Evolutionary conservation across 1,140 invertebrate species (phyloP).

Genomic region (Spodoptera litura): DNA sequence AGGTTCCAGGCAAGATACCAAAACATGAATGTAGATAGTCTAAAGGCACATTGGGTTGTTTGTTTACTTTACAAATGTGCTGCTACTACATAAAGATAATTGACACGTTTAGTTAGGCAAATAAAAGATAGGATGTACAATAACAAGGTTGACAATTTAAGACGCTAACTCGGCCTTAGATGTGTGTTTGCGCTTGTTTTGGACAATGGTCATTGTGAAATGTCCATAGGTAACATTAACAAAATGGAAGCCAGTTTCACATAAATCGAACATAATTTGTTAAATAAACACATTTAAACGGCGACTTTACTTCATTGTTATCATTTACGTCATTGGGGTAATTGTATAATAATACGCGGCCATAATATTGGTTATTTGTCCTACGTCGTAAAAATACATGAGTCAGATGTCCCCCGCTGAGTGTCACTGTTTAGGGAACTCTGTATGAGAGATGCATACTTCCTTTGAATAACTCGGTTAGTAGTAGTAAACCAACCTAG

Average conservation of each 20-base stretch:
- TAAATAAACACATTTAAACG: background rate
- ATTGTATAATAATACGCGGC: constrained; percentile 41
- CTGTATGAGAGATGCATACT: background rate
- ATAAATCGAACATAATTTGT: background rate
- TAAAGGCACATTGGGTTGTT: background rate
- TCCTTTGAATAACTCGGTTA: too few species aligned
- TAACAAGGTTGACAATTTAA: background rate
- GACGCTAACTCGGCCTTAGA: background rate
- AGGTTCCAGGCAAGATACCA: too few species aligned
- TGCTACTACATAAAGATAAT: background rate
- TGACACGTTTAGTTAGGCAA: too few species aligned
- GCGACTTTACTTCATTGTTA: background rate
- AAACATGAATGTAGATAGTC: background rate
- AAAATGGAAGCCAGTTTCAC: background rate
- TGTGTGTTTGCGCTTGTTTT: background rate
- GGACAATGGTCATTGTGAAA: background rate
- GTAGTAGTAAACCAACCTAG: too few species aligned
- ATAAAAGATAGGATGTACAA: too few species aligned
- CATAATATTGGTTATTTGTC: constrained; percentile 7
- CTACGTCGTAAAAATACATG: constrained; percentile 40
- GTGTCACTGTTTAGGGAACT: constrained; percentile 16
- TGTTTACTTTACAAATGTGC: background rate
- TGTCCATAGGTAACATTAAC: background rate
- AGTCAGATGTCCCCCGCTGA: constrained; percentile 48
- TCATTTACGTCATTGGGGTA: constrained; percentile 31